Base-by-base conservation (phyloP, 2,797 vertebrate genomes). In the Loris lydekkerianus region DNA sequence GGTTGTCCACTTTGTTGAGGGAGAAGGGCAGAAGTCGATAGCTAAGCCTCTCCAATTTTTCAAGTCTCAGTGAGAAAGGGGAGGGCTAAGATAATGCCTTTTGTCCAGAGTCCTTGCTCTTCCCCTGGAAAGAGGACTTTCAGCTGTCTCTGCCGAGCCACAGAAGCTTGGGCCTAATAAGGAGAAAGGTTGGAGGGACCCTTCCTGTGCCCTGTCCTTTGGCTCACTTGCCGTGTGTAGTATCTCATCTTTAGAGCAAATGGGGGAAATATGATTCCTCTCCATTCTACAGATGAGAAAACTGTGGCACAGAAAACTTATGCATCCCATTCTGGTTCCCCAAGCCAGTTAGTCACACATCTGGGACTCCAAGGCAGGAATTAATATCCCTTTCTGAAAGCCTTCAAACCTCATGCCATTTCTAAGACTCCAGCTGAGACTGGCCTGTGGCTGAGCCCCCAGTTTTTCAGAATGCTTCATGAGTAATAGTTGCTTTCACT, bases 211-310 rank as follows among this genome's bases (percentile, higher is more conserved):
- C 31, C 70, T 2, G 1, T 43, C n/a, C 58, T 40, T 13, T 0
- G 0, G 5, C 3, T 23, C 6, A 2, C 40, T 56, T 56, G 10
- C 70, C 27, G 3, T 21, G 20, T 8, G 0, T 2, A 9, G 29
- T 4, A 5, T 86, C 65, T 37, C 0, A 7, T 56, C 46, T 70
- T 67, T 43, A 60, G 53, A 27, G 61, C 20, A 70, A 29, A 67
- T 53, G 1, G 65, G 53, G 34, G 29, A 46, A 61, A 13, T n/a
- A 18, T 7, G 3, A 5, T 37, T 80, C 10, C 21, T 10, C 13
- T 58, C 20, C 31, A 6, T 40, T 82, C 78, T 13, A 13, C 14
- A n/a, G 29, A 49, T 81, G 89, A 76, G 61, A 63, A 37, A 61
- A 76, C 63, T 1, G 31, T 82, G 46, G 18, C 34, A 18, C 76